These are phyloP conservation scores for Alosa sapidissima DNA, from an alignment of 2,797 vertebrate species.

Conservation along the genomic window DNA sequence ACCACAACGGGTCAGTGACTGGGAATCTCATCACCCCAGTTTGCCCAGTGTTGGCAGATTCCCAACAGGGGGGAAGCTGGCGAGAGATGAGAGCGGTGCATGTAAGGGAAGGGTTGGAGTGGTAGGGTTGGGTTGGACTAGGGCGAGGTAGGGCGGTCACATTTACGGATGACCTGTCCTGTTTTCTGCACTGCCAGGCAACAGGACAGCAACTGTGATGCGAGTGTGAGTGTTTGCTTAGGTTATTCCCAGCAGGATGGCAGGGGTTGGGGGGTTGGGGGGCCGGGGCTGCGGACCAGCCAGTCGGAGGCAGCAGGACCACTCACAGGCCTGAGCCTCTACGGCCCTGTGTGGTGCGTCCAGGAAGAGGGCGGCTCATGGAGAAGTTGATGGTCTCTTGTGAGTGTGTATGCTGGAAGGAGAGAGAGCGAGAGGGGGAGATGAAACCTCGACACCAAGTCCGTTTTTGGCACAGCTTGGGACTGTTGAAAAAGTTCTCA, in stretches of 20 bases:
- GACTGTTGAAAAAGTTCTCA: slow-evolving; percentile 63
- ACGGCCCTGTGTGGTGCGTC: not conserved
- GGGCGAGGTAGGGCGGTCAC: slow-evolving; percentile 6
- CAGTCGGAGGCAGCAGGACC: slow-evolving; percentile 2
- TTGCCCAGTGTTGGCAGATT: not conserved
- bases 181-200: slow-evolving; percentile 46
- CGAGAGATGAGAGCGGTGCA: not conserved
- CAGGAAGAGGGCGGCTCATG: not conserved
- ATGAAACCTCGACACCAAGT: slow-evolving; percentile 55
- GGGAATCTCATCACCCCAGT: slow-evolving; percentile 5
- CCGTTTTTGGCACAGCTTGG: slow-evolving; percentile 48
- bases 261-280: not conserved
- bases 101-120: not conserved
- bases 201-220: slow-evolving; percentile 29
- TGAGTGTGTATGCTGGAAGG: not conserved
- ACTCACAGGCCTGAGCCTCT: not conserved
- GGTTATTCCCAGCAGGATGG: slow-evolving; percentile 42
- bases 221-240: slow-evolving; percentile 21
- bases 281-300: slow-evolving; percentile 26
- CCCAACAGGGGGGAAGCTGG: not conserved
- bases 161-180: slow-evolving; percentile 3
- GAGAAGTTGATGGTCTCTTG: not conserved
- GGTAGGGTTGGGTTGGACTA: not conserved
- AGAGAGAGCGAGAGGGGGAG: not conserved
- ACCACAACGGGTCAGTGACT: not conserved